A percentile compares a stretch with the other conserved stretches of the same genome.
Conservation (phyloP, 2,888 invertebrate species). For the Nemurella pictetii region DNA sequence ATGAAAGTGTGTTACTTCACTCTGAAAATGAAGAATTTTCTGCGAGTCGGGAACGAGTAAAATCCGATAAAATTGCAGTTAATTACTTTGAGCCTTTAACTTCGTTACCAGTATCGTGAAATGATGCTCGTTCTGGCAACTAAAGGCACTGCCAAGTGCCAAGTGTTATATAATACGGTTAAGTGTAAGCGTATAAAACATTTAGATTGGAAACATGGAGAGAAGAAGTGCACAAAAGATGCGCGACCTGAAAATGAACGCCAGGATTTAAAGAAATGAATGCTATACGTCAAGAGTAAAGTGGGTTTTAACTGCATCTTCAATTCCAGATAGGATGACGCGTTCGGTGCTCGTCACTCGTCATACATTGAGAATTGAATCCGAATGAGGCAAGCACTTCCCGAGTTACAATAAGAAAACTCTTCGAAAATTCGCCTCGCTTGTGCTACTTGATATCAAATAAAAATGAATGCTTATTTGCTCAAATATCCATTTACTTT, state of each 20-base stretch:
- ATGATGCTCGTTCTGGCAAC: neutral
- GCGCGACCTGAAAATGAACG: neutral
- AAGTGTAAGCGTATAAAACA: neutral
- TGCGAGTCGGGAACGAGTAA: neutral
- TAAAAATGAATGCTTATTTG: neutral
- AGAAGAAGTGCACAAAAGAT: neutral
- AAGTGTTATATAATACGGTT: neutral
- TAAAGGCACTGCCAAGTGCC: neutral
- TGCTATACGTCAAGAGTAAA: neutral
- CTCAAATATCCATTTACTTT: neutral
- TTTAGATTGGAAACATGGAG: neutral
- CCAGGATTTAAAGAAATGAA: neutral
- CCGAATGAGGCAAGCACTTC: neutral
- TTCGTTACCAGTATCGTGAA: neutral
- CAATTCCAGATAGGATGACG: neutral
- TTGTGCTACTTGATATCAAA: neutral
- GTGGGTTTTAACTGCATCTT: neutral
- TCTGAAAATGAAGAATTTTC: neutral
- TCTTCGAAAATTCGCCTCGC: neutral
- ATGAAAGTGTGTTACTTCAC: slow-evolving; percentile 7
- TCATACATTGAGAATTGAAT: neutral
- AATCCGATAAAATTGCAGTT: neutral
- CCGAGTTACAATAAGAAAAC: neutral
- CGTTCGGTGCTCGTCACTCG: neutral
- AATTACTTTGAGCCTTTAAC: neutral